Conservation (phyloP, 2,888 invertebrate species). For the Altica lythri region DNA sequence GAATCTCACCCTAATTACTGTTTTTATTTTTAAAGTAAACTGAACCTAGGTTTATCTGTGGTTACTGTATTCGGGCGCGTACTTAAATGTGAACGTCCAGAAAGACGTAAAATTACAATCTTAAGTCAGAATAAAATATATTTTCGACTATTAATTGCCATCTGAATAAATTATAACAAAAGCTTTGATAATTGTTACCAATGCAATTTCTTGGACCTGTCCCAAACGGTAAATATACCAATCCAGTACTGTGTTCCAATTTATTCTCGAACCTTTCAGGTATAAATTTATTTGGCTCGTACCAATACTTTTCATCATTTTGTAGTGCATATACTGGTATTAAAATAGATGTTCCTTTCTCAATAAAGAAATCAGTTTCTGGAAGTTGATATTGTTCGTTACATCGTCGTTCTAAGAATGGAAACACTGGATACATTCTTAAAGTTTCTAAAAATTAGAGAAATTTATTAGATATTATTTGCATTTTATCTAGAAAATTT, state of each 20-base stretch:
- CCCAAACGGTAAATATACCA: conserved; percentile 49
- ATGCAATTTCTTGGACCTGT: conserved; percentile 52
- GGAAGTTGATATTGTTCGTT: conserved; percentile 40
- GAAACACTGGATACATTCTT: conserved; percentile 48
- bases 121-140: no score
- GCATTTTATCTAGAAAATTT: no score
- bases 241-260: conserved; percentile 24
- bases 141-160: no score
- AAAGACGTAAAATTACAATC: no score
- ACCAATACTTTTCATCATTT: conserved; percentile 47
- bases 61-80: no score
- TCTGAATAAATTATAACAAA: no score
- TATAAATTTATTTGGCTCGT: conserved; percentile 45
- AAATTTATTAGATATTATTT: neutral
- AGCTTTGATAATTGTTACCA: no score
- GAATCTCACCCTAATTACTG: no score
- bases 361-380: conserved; percentile 31
- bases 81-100: no score
- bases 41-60: no score
- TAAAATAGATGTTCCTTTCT: conserved; percentile 43
- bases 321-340: conserved; percentile 49
- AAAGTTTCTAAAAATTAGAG: conserved; percentile 46
- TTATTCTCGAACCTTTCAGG: conserved; percentile 41
- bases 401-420: conserved; percentile 34
- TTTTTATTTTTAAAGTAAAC: no score